Base-by-base conservation (phyloP, 30 jellyfish, hydroid and myxozoan genomes). In the Cassiopea xamachana region DNA sequence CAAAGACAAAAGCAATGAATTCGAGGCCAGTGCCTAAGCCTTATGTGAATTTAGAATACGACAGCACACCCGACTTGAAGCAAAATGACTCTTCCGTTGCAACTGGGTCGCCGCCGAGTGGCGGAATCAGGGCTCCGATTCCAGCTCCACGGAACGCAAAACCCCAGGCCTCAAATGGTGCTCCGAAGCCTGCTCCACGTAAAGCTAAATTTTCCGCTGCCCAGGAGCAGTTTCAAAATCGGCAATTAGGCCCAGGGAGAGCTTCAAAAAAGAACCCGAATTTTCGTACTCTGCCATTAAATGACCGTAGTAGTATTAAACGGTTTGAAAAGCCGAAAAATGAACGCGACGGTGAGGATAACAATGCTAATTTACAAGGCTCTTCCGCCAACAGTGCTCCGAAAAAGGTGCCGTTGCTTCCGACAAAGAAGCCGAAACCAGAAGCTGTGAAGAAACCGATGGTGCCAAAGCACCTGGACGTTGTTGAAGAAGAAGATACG, bases 201-300 rank as follows among this genome's bases (percentile, higher is more conserved):
- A 84, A 89, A 19, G 51, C 44, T 8, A 86, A 73, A 46, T 82
- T 82, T 55, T 48, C 43, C 43, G 82, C 76, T 75, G 62, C 49
- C 2, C 73, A 46, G 50, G 72, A 83, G 70, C 91, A 83, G 75
- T 83, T 83, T 58, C 75, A 83, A 70, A 18, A 78, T 15, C 80
- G 89, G 19, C 72, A 80, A 2, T 46, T 75, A 1, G 74, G 27
- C 46, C 75, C 89, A 8, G 70, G 89, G 8, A 67, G 80, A 50
- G 91, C 83, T 2, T 87, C 94, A 79, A 81, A 81, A 46, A 87
- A 87, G 83, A 87, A 87, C 84, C 94, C 94, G 18, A 87, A 87
- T 49, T 87, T 87, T 77, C 94, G 94, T 46, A 87, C 94, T 51
- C 84, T 87, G 45, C 94, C 94, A 8, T 13, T 87, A 58, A 87